Evolutionary conservation across 2,113 vertebrate genomes (phyloP).

Genomic region (Enhydra lutris): DNA sequence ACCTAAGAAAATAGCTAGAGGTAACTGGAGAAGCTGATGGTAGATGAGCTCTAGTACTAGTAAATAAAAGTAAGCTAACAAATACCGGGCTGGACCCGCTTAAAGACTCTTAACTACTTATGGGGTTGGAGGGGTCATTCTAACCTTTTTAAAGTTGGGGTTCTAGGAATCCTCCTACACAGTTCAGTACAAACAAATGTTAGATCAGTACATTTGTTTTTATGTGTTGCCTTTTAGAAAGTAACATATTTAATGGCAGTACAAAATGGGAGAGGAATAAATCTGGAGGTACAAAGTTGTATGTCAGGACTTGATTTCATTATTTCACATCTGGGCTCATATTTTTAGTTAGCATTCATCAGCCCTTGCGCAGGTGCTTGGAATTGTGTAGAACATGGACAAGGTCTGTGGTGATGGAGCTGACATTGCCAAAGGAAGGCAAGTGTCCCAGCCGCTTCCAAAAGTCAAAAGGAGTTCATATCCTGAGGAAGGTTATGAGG

Average conservation of each 20-base stretch:
- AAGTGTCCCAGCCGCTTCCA: neutral
- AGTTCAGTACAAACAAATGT: neutral
- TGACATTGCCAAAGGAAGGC: neutral
- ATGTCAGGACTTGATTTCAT: neutral
- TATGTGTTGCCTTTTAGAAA: slow-evolving; percentile 5
- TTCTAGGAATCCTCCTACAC: neutral
- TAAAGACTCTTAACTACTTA: neutral
- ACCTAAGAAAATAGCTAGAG: neutral
- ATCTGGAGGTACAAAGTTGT: neutral
- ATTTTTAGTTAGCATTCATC: neutral
- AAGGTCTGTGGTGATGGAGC: neutral
- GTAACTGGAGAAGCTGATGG: neutral
- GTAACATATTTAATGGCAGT: neutral
- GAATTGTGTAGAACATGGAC: neutral
- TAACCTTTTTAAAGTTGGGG: neutral
- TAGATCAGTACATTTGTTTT: neutral
- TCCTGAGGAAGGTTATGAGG: neutral
- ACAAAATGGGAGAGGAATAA: neutral
- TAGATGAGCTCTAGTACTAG: neutral
- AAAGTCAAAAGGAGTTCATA: neutral
- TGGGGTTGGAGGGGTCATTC: neutral
- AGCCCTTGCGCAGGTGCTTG: neutral
- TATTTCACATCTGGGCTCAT: neutral
- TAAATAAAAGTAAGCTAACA: neutral
- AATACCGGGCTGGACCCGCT: neutral